These are phyloP conservation scores for Polydrusus cervinus DNA, from an alignment of 2,888 invertebrate genomes.

Conservation along the genomic window DNA sequence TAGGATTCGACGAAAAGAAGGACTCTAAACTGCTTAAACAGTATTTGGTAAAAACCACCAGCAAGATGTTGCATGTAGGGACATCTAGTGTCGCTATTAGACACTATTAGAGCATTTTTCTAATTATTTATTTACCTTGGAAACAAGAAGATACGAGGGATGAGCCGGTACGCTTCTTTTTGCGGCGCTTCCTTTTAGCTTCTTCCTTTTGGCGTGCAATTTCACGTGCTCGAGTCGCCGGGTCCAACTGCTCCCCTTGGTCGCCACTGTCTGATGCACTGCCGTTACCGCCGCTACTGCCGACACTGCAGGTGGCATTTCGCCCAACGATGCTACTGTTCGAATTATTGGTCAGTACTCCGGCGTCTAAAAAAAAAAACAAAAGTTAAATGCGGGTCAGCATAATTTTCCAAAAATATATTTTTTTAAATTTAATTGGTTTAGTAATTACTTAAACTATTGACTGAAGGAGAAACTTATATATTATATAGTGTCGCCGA, in stretches of 20 bases:
- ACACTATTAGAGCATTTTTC: no score
- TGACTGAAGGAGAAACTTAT: no score
- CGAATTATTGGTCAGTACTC: slow-evolving; percentile 40
- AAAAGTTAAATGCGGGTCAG: no score
- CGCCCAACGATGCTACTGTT: slow-evolving; percentile 49
- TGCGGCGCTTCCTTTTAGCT: slow-evolving; percentile 89
- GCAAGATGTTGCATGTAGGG: no score
- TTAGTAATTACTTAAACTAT: no score
- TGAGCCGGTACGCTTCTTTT: slow-evolving; percentile 92
- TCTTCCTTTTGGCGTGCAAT: slow-evolving; percentile 88
- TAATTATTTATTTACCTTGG: slow-evolving; percentile 85
- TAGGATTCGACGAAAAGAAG: no score
- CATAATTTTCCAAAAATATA: no score
- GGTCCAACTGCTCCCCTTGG: slow-evolving; percentile 73
- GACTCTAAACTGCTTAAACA: no score
- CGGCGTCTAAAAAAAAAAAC: slow-evolving; percentile 38
- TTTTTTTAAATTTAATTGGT: no score
- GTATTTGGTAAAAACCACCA: no score
- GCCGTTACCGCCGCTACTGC: slow-evolving; percentile 71
- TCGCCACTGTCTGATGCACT: slow-evolving; percentile 72
- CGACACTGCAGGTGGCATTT: slow-evolving; percentile 51
- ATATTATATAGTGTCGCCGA: no score
- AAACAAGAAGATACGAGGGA: slow-evolving; percentile 92
- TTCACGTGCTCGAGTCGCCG: slow-evolving; percentile 78
- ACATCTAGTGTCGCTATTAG: no score